Conservation (phyloP, 2,797 vertebrate genomes). For the Arrhamphus sclerolepis region DNA sequence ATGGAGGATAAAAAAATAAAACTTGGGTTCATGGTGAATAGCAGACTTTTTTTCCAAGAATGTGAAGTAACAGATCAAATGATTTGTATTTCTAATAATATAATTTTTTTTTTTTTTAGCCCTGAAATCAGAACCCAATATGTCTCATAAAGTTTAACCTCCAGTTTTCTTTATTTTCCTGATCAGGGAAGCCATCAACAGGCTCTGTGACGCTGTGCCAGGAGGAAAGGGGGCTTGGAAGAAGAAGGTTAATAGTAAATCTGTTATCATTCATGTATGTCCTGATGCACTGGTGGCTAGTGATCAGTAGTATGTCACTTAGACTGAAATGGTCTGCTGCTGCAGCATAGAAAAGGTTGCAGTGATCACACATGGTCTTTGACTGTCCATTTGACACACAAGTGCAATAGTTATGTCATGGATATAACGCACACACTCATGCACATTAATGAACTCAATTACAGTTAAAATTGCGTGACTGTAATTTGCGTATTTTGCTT, state of each 20-base stretch:
- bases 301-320: neutral
- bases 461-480: neutral
- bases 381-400: too few relatives aligned
- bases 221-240: constrained; percentile 92
- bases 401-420: too few relatives aligned
- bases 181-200: constrained; percentile 95
- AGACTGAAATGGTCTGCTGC: too few relatives aligned
- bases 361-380: too few relatives aligned
- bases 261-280: constrained; percentile 14
- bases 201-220: constrained; percentile 92
- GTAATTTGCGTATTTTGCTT: neutral
- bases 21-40: constrained; percentile 43
- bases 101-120: too few relatives aligned
- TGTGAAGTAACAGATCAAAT: neutral
- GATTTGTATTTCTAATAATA: too few relatives aligned
- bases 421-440: too few relatives aligned
- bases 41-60: neutral
- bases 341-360: too few relatives aligned
- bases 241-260: constrained; percentile 85
- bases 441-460: too few relatives aligned
- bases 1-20: constrained; percentile 20
- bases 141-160: too few relatives aligned
- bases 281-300: neutral
- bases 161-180: constrained; percentile 25
- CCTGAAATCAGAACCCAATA: too few relatives aligned